phyloP scores from a whole-genome alignment of 2,797 vertebrate species.

The Phoeniculus purpureus region DNA sequence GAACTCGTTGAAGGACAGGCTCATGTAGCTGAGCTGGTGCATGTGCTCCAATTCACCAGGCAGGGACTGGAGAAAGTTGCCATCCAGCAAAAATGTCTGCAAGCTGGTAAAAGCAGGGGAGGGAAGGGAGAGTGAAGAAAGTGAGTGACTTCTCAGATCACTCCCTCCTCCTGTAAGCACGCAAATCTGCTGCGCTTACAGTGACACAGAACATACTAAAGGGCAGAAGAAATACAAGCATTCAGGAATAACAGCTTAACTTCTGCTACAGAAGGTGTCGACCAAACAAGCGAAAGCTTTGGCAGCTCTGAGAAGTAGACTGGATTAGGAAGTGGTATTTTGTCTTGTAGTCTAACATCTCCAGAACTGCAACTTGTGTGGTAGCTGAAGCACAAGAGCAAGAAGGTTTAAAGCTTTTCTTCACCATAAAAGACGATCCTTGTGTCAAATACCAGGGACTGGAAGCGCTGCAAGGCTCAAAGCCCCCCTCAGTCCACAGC shows the following conservation, averaged over 20 bases:
- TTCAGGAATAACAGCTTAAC: background rate
- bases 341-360: background rate
- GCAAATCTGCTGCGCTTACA: background rate
- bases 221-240: background rate
- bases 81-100: conserved; percentile 95
- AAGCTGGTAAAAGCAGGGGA: conserved; percentile 77
- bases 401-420: background rate
- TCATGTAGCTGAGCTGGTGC: conserved; percentile 88
- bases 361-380: background rate
- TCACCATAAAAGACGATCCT: background rate
- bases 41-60: conserved; percentile 89
- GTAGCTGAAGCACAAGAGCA: background rate
- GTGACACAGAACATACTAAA: background rate
- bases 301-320: background rate
- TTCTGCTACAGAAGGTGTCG: background rate
- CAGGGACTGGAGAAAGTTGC: conserved; percentile 91
- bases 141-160: conserved; percentile 9
- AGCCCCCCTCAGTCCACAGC: background rate
- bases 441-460: background rate
- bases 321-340: background rate
- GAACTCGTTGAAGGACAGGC: conserved; percentile 97
- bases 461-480: background rate
- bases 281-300: conserved; percentile 7
- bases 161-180: conserved; percentile 29
- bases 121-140: background rate